Percentiles rank a stretch among this genome's conserved stretches.
These are phyloP conservation scores for Eulacestoma nigropectus DNA, from an alignment of 2,113 vertebrate genomes.

Conservation along the genomic window DNA sequence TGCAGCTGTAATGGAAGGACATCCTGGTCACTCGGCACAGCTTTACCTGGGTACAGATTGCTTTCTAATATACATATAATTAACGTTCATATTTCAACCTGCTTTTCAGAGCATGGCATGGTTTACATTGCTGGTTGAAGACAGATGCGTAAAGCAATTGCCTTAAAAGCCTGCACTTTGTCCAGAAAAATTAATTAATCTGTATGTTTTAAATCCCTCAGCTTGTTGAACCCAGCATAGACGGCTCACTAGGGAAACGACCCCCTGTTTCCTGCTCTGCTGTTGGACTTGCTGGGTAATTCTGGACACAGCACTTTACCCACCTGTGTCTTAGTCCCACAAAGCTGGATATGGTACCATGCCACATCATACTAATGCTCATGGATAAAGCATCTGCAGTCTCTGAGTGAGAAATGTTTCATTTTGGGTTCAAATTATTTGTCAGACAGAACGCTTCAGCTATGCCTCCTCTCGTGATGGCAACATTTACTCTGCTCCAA, in stretches of 20 bases:
- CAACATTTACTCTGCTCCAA: background rate
- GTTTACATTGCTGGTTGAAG: background rate
- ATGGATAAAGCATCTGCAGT: background rate
- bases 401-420: background rate
- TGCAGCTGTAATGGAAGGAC: slow-evolving; percentile 37
- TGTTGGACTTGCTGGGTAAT: background rate
- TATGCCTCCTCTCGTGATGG: background rate
- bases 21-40: slow-evolving; percentile 29
- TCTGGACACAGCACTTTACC: background rate
- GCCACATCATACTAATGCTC: background rate
- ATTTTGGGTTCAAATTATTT: background rate
- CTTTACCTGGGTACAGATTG: slow-evolving; percentile 28
- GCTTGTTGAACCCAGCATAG: background rate
- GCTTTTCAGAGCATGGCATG: background rate
- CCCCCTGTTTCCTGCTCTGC: background rate
- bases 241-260: background rate
- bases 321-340: background rate
- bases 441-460: background rate
- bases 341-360: background rate
- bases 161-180: background rate
- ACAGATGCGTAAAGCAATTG: background rate
- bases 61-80: background rate
- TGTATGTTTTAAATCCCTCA: background rate
- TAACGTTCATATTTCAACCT: background rate
- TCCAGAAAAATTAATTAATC: background rate